phyloP scores from a whole-genome alignment of 2,888 invertebrate genomes.

The Pasiphila rectangulata region DNA sequence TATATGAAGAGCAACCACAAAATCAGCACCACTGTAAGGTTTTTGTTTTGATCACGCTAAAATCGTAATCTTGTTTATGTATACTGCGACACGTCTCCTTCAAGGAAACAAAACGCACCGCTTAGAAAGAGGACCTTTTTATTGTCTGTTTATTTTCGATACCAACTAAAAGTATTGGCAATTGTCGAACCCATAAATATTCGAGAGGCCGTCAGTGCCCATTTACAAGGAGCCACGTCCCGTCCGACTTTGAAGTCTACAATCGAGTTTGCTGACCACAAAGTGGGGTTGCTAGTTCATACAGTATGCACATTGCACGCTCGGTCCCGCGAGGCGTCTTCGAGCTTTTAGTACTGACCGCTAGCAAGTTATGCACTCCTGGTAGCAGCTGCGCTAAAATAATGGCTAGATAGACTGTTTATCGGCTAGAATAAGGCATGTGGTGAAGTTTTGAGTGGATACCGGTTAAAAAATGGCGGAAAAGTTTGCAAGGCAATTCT shows the following conservation, averaged over 20 bases:
- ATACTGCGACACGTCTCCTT: too few relatives aligned
- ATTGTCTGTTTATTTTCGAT: background rate
- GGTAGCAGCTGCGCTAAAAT: conserved; percentile 41
- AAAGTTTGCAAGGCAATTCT: too few relatives aligned
- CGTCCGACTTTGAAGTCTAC: conserved; percentile 77
- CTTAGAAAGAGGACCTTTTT: too few relatives aligned
- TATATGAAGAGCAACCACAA: too few relatives aligned
- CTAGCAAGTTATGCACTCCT: conserved; percentile 52
- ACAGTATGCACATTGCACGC: conserved; percentile 25
- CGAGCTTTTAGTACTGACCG: conserved; percentile 62
- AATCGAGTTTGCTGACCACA: conserved; percentile 77
- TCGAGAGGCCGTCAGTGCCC: conserved; percentile 12
- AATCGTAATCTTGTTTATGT: too few relatives aligned
- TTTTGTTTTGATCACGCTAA: too few relatives aligned
- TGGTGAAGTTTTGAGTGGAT: background rate
- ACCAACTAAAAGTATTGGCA: conserved; percentile 9
- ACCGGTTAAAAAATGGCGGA: too few relatives aligned
- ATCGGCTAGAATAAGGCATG: conserved; percentile 5
- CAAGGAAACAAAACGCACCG: too few relatives aligned
- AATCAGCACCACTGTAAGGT: too few relatives aligned
- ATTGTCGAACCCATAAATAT: conserved; percentile 17
- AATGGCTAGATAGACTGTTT: conserved; percentile 31
- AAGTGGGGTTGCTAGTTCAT: conserved; percentile 39
- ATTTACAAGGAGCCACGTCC: conserved; percentile 33
- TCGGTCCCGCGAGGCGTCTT: conserved; percentile 32